Percentiles rank a stretch among this genome's conserved stretches.
Conservation (phyloP, 1,140 invertebrate species). For the Platorchestia sp. region DNA sequence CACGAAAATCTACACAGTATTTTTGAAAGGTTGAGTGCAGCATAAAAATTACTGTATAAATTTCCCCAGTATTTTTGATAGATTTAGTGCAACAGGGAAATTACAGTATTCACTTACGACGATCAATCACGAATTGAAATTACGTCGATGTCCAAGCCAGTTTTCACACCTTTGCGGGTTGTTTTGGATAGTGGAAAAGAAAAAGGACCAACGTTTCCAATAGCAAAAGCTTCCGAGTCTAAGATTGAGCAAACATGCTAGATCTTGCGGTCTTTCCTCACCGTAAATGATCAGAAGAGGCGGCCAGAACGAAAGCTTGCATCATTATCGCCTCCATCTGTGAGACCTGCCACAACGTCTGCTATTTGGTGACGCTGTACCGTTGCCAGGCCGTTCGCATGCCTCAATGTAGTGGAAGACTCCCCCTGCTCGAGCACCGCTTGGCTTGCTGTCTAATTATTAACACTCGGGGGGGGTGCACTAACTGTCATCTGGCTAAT, state of each 20-base stretch:
- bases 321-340: constrained; percentile 10
- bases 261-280: neutral
- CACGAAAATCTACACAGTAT: too few relatives aligned
- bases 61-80: too few relatives aligned
- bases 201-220: neutral
- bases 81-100: too few relatives aligned
- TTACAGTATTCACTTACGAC: too few relatives aligned
- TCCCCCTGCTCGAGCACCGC: neutral
- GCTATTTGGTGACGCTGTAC: neutral
- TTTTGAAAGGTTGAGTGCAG: too few relatives aligned
- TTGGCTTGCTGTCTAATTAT: neutral
- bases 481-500: neutral
- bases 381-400: neutral
- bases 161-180: too few relatives aligned
- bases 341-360: neutral
- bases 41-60: too few relatives aligned
- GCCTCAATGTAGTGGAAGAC: neutral
- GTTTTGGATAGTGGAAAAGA: neutral
- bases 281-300: neutral
- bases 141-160: too few relatives aligned
- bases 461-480: neutral
- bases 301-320: neutral
- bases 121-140: too few relatives aligned
- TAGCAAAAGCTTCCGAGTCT: neutral
- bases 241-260: neutral